Evolutionary conservation across 2,797 vertebrate species (phyloP).

Genomic region (Tragelaphus oryx): DNA sequence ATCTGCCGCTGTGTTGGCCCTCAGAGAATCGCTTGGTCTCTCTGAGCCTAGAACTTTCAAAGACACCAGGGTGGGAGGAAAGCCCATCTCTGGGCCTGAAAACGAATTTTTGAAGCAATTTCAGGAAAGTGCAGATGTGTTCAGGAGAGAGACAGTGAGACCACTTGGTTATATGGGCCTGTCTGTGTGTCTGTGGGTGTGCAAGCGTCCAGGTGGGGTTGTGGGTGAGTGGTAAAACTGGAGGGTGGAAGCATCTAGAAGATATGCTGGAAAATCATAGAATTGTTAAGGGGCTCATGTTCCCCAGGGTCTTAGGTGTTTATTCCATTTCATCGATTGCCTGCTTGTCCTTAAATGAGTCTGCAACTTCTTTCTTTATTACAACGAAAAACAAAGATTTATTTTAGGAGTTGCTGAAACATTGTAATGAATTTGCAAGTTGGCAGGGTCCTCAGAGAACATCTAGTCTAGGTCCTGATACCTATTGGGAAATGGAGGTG

Average conservation of each 20-base stretch:
- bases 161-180: neutral
- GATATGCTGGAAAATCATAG: neutral
- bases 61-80: neutral
- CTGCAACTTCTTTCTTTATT: constrained; percentile 7
- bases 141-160: neutral
- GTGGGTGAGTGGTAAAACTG: neutral
- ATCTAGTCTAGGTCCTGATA: neutral
- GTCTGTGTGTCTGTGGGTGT: neutral
- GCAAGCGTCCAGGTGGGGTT: neutral
- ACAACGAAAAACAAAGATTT: constrained; percentile 1
- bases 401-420: constrained; percentile 32
- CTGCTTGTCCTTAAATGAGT: neutral
- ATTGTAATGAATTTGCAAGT: constrained; percentile 4
- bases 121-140: neutral
- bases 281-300: neutral
- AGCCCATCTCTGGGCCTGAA: neutral
- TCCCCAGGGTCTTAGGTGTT: neutral
- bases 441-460: constrained; percentile 36
- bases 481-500: neutral
- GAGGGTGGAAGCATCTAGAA: neutral
- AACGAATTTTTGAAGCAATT: neutral
- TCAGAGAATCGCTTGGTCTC: neutral
- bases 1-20: neutral
- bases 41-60: constrained; percentile 2
- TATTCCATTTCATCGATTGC: neutral